These are phyloP conservation scores for Elgaria multicarinata DNA, from an alignment of 2,113 vertebrate genomes.

Conservation along the genomic window DNA sequence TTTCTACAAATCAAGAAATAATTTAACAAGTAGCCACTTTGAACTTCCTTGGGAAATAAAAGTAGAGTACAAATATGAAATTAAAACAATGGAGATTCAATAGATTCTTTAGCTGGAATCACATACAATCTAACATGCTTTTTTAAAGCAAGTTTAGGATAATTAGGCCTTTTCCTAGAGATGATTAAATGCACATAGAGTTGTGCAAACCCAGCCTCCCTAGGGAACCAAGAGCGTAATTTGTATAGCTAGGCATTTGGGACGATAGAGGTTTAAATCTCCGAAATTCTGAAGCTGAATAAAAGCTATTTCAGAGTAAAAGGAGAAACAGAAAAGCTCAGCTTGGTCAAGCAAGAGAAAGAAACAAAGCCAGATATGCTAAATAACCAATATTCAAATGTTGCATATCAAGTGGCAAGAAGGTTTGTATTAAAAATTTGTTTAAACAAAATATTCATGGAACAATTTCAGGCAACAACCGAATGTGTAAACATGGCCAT, in stretches of 20 bases:
- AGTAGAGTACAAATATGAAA: not conserved
- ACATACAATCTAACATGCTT: not conserved
- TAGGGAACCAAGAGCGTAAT: not conserved
- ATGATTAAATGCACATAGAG: not conserved
- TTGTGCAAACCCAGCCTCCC: not conserved
- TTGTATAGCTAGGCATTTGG: not conserved
- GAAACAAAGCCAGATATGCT: not conserved
- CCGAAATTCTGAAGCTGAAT: conserved; percentile 9
- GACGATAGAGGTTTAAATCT: not conserved
- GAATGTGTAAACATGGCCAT: conserved; percentile 72
- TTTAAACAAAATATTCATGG: conserved; percentile 60
- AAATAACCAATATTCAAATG: conserved; percentile 7
- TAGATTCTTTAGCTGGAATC: not conserved
- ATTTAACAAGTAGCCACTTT: not conserved
- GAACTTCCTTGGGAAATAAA: not conserved
- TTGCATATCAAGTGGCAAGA: conserved; percentile 42
- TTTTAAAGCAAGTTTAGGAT: not conserved
- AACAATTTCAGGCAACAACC: conserved; percentile 67
- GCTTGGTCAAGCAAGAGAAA: not conserved
- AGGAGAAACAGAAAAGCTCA: not conserved
- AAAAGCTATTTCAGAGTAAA: not conserved
- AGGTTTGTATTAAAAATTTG: conserved; percentile 47
- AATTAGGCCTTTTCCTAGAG: not conserved
- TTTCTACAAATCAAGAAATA: not conserved
- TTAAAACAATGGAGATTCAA: not conserved